Evolutionary conservation across 1,140 invertebrate genomes (phyloP), one percentile per base, ranked within the genome.

Genomic region (Paracyclopina nana): DNA sequence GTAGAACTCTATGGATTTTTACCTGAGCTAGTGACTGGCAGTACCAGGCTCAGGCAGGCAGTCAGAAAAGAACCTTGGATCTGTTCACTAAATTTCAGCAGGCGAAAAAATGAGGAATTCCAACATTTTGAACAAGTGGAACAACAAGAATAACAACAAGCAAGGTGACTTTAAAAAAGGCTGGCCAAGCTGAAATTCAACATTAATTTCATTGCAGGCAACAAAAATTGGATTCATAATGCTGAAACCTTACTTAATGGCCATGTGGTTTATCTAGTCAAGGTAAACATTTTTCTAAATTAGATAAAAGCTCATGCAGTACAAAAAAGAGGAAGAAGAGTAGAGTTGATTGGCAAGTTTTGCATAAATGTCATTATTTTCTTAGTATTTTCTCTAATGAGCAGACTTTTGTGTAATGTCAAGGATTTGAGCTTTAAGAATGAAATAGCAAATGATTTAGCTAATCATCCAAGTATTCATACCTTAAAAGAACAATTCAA

Each of bases 231-330:
- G 90, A 78, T 92, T 58, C 90, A 95, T 67, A 78, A 84, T 52
- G 82, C 87, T 26, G 87, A 92, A 60, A 73, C 83, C n/a, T 70
- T 95, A 5, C 77, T 86, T 59, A 85, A 80, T 65, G 88, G 88
- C 49, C 88, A 94, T 62, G 86, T 94, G 55, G 84, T 83, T 30
- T 95, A 94, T 72, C 76, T 91, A 69, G 88, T 95, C 64, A 95
- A 95, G 77, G 85, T 91, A 67, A 44, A 18, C n/a, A 29, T 27
- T 40, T 20, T 0, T 34, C 43, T 18, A 55, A n/a, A 22, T 12
- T 6, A 18, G 1, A 24, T 55, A 6, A 20, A 14, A 25, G 20
- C 11, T 54, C 52, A 6, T 53, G 52, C 34, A 50, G n/a, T n/a
- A 22, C 12, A 12, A 14, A 9, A 12, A 9, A 25, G 18, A 31